These are phyloP conservation scores for Parus major DNA, from an alignment of 2,113 vertebrate species.

Conservation along the genomic window DNA sequence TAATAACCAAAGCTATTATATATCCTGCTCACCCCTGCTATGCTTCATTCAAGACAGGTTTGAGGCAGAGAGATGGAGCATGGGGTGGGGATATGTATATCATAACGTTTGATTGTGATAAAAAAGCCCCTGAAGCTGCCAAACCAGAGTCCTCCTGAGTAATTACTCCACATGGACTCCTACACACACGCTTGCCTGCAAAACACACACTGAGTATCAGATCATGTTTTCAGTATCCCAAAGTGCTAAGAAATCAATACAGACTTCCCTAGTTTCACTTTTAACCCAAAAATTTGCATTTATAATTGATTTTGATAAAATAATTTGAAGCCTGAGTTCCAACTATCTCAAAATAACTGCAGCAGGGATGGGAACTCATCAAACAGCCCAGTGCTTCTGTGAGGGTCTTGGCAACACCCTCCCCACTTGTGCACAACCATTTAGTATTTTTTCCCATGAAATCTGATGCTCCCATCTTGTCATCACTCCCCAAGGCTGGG, in stretches of 20 bases:
- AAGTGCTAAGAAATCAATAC: background rate
- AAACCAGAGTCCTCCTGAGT: background rate
- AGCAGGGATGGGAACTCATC: background rate
- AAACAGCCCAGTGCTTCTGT: background rate
- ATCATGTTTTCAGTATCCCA: background rate
- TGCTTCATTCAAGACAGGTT: background rate
- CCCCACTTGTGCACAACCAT: background rate
- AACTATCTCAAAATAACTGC: background rate
- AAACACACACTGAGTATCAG: background rate
- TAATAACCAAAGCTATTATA: background rate
- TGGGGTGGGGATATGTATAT: background rate
- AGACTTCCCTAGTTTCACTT: background rate
- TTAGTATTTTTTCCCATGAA: slow-evolving; percentile 39
- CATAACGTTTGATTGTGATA: background rate
- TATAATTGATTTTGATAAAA: background rate
- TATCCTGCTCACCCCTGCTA: background rate
- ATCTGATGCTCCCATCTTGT: slow-evolving; percentile 30
- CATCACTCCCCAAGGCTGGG: background rate
- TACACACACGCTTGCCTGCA: background rate
- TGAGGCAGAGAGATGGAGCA: background rate
- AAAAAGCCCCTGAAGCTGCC: background rate
- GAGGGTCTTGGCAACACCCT: background rate
- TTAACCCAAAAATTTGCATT: background rate
- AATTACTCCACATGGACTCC: background rate
- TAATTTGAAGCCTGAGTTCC: background rate